A percentile compares a stretch with the other conserved stretches of the same genome.
phyloP scores from a whole-genome alignment of 2,797 vertebrate genomes.

The Arnoldichthys spilopterus region DNA sequence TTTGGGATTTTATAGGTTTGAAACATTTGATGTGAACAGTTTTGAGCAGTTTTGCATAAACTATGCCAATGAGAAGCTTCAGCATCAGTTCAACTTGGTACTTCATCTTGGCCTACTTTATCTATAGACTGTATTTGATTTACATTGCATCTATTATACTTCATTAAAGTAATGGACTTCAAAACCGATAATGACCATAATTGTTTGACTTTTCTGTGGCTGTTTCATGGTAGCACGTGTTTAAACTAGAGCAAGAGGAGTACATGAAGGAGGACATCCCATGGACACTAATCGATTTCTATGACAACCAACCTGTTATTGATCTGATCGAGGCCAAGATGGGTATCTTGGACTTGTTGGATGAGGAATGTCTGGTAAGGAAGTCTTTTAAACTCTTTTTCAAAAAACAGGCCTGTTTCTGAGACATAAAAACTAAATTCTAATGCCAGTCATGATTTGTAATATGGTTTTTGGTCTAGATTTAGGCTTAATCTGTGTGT shows the following conservation, averaged over 20 bases:
- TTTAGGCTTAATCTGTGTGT: not conserved
- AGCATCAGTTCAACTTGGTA: slow-evolving; percentile 98
- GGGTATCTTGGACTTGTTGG: slow-evolving; percentile 94
- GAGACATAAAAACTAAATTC: not conserved
- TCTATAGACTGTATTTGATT: slow-evolving; percentile 12
- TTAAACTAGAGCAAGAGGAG: slow-evolving; percentile 98
- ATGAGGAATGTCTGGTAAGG: slow-evolving; percentile 96
- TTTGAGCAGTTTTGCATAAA: slow-evolving; percentile 99
- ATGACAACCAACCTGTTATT: slow-evolving; percentile 96
- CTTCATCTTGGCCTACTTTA: slow-evolving; percentile 39
- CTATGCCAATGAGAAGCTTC: slow-evolving; percentile 98
- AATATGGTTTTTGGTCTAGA: not conserved
- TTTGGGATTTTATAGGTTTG: slow-evolving; percentile 84
- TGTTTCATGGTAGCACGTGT: slow-evolving; percentile 86
- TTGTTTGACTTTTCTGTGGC: not conserved
- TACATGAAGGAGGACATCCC: slow-evolving; percentile 98
- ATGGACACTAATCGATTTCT: slow-evolving; percentile 97
- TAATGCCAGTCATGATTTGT: not conserved
- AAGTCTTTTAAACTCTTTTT: not conserved
- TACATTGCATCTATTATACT: not conserved
- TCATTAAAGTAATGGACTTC: not conserved
- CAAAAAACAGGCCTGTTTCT: not conserved
- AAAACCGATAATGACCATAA: not conserved
- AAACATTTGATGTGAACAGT: slow-evolving; percentile 97
- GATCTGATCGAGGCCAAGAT: slow-evolving; percentile 97